Evolutionary conservation across 2,797 vertebrate genomes (phyloP).

Genomic region (Danio choprae): DNA sequence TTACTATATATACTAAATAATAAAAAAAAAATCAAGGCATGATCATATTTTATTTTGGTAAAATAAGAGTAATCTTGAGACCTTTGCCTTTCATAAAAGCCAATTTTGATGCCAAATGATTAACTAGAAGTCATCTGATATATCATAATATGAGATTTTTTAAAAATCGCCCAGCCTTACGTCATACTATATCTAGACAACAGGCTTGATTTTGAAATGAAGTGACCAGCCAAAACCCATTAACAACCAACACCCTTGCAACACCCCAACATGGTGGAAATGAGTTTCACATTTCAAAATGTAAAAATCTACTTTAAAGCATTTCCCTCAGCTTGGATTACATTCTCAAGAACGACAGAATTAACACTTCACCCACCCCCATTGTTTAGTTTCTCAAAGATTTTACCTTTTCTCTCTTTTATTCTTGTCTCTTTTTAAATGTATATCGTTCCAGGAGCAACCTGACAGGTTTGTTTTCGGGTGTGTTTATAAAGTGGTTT

Average conservation of each 20-base stretch:
- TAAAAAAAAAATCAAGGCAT: too few species aligned
- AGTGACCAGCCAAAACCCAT: neutral
- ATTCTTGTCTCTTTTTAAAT: neutral
- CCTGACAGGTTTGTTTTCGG: conserved; percentile 39
- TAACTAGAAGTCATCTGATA: too few species aligned
- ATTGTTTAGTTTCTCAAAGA: neutral
- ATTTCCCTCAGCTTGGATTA: neutral
- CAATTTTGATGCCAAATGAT: too few species aligned
- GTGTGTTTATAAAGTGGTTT: conserved; percentile 43
- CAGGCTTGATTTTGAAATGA: too few species aligned
- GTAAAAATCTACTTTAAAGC: neutral
- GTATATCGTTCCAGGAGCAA: neutral
- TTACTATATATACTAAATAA: too few species aligned
- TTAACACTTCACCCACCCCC: neutral
- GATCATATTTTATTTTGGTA: too few species aligned
- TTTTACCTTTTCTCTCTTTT: neutral
- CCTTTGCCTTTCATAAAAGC: too few species aligned
- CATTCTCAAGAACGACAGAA: neutral
- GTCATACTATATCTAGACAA: neutral
- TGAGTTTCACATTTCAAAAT: neutral
- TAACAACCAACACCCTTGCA: neutral
- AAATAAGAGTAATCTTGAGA: too few species aligned
- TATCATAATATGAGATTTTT: too few species aligned
- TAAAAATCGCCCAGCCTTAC: too few species aligned
- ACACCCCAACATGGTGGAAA: neutral